Evolutionary conservation across 2,797 vertebrate genomes (phyloP).

Genomic region (Pipistrellus kuhlii): DNA sequence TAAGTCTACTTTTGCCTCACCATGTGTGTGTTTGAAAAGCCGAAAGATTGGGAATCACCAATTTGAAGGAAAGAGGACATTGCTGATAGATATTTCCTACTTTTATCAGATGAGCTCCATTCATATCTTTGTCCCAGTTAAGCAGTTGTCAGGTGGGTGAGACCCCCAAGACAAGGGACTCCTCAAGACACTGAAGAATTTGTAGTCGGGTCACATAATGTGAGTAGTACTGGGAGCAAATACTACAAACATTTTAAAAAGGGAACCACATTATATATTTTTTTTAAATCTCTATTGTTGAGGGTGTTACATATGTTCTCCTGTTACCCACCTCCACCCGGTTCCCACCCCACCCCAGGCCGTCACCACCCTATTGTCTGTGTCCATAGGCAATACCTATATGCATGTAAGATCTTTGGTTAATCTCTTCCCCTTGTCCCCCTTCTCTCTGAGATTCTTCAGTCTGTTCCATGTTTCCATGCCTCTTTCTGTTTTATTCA

Average conservation of each 20-base stretch:
- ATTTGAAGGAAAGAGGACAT: conserved; percentile 34
- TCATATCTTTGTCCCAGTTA: neutral
- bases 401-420: too few species aligned
- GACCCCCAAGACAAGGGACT: neutral
- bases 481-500: too few species aligned
- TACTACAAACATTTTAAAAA: neutral
- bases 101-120: neutral
- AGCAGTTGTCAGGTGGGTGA: neutral
- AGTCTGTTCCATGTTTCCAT: too few species aligned
- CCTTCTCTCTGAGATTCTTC: too few species aligned
- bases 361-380: too few species aligned
- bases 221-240: neutral
- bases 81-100: neutral
- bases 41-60: neutral
- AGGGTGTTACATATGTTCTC: too few species aligned
- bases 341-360: too few species aligned
- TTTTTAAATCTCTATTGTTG: too few species aligned
- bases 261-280: neutral
- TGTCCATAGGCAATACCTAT: too few species aligned
- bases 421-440: too few species aligned
- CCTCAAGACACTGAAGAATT: neutral
- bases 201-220: neutral
- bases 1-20: neutral
- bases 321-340: too few species aligned
- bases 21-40: neutral